Evolutionary conservation across 2,797 vertebrate species (phyloP).

Genomic region (Manis pentadactyla): DNA sequence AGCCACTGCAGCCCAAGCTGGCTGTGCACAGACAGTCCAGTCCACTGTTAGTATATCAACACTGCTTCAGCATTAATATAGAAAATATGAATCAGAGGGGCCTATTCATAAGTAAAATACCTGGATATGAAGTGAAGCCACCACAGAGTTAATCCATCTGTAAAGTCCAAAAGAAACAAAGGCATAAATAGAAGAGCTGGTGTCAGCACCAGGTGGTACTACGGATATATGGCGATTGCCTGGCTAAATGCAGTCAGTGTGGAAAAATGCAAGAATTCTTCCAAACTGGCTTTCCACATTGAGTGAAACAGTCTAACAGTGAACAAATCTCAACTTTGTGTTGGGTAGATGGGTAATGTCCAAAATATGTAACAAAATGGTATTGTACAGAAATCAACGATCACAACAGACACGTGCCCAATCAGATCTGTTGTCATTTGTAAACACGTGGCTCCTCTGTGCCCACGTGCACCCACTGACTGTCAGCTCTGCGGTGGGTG

Average conservation of each 20-base stretch:
- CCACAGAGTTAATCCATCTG: neutral
- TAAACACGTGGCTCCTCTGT: neutral
- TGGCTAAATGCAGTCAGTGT: neutral
- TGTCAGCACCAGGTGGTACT: neutral
- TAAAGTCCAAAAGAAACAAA: constrained; percentile 6
- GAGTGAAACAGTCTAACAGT: neutral
- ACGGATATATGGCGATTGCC: neutral
- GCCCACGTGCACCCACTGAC: neutral
- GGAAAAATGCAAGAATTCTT: constrained; percentile 46
- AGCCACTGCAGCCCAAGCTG: neutral
- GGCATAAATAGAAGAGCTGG: neutral
- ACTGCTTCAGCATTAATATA: constrained; percentile 26
- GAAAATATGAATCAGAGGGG: constrained; percentile 41
- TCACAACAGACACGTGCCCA: neutral
- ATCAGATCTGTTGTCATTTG: neutral
- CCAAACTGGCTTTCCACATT: neutral
- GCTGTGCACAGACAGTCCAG: neutral
- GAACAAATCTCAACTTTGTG: neutral
- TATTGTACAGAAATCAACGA: neutral
- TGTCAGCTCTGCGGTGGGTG: neutral
- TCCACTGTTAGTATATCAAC: constrained; percentile 43
- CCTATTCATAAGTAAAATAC: constrained; percentile 53
- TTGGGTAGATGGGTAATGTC: neutral
- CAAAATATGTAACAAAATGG: neutral
- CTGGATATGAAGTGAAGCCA: constrained; percentile 39